Conservation (phyloP, 1,140 invertebrate species). For the roundworm (Caenorhabditis elegans) region WBcel235 BX284606.5:14944001-14944500, state of each 20-base stretch:
- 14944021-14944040: conserved; percentile 64
- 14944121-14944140: too few species aligned
- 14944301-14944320: conserved; percentile 76
- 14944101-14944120: too few species aligned
- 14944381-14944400: conserved; percentile 72
- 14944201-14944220: conserved; percentile 72
- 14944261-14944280: conserved; percentile 72
- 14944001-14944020: conserved; percentile 71
- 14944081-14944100: conserved; percentile 67
- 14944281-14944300: conserved; percentile 74
- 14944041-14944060: conserved; percentile 68
- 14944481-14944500: conserved; percentile 70
- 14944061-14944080: conserved; percentile 67
- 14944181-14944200: conserved; percentile 73
- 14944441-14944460: conserved; percentile 68
- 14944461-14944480: conserved; percentile 72
- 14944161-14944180: conserved; percentile 72
- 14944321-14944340: conserved; percentile 72
- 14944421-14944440: not conserved
- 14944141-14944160: conserved; percentile 75
- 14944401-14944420: conserved; percentile 68
- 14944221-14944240: conserved; percentile 71
- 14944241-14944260: conserved; percentile 74
- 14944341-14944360: conserved; percentile 71
- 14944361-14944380: conserved; percentile 74